A percentile compares a stretch with the other conserved stretches of the same genome.
These are phyloP conservation scores for Chloromyia formosa DNA, from an alignment of 2,888 invertebrate genomes.

Conservation along the genomic window DNA sequence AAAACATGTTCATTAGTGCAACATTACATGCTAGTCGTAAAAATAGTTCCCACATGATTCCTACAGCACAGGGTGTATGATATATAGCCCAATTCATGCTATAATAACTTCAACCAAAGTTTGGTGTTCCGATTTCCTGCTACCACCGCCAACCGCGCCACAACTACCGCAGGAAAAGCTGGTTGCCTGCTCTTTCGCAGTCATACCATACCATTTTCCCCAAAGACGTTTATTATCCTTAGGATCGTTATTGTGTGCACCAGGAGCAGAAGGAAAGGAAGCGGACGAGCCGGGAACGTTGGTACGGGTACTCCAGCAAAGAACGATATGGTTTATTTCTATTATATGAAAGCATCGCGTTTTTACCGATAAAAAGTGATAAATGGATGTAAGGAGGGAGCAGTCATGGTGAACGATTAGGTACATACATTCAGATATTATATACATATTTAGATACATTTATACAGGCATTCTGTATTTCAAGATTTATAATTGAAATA, in stretches of 20 bases:
- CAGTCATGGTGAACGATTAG: neutral
- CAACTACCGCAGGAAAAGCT: neutral
- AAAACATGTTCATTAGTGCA: slow-evolving; percentile 7
- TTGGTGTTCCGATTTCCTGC: neutral
- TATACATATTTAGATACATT: neutral
- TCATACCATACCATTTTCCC: neutral
- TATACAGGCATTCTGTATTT: neutral
- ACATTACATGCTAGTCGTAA: slow-evolving; percentile 3
- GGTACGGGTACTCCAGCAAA: neutral
- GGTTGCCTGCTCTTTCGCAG: neutral
- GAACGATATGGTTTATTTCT: neutral
- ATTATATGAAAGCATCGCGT: slow-evolving; percentile 1
- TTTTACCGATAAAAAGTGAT: slow-evolving; percentile 32
- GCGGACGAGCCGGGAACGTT: neutral
- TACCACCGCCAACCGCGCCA: neutral
- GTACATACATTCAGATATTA: no score
- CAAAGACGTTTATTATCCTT: slow-evolving; percentile 5
- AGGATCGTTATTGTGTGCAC: neutral
- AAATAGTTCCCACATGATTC: slow-evolving; percentile 7
- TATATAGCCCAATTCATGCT: neutral
- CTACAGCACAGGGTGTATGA: neutral
- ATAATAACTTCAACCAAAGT: neutral
- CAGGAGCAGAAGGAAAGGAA: neutral
- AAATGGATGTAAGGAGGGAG: slow-evolving; percentile 7
- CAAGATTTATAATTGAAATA: neutral